These are phyloP conservation scores for Chanos chanos DNA, from an alignment of 2,797 vertebrate species.

Conservation along the genomic window DNA sequence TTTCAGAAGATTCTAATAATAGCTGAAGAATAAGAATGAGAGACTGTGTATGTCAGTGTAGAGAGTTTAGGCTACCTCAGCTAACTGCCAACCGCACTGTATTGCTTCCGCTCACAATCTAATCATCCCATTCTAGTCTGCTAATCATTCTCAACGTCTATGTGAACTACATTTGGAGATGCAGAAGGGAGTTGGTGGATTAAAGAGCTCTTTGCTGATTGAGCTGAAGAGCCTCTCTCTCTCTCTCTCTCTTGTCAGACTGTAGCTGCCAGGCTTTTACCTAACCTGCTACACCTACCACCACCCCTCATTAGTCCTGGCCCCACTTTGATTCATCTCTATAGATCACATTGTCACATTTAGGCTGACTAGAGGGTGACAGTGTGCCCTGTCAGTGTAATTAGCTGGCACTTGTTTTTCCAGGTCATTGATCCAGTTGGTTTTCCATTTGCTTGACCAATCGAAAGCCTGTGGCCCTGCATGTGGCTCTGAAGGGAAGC, in stretches of 20 bases:
- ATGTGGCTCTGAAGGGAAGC: constrained; percentile 9
- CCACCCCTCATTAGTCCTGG: neutral
- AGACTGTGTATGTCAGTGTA: constrained; percentile 2
- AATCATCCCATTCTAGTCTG: no score
- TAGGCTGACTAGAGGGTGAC: constrained; percentile 24
- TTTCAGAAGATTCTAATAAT: constrained; percentile 49
- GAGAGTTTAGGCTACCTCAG: constrained; percentile 20
- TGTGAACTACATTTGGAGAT: no score
- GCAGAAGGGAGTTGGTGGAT: no score
- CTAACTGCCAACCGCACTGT: no score
- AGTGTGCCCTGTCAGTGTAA: constrained; percentile 27
- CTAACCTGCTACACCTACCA: neutral
- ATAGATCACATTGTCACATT: constrained; percentile 39
- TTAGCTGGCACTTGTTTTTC: constrained; percentile 45
- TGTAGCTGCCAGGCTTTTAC: neutral
- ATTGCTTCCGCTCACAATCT: no score
- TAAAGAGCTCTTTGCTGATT: no score
- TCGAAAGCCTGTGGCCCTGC: constrained; percentile 24
- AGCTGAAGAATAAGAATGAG: constrained; percentile 38
- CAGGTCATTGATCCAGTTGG: constrained; percentile 47
- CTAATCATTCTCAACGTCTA: no score
- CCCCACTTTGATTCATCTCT: neutral
- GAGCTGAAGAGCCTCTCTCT: no score
- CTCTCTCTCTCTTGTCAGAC: no score
- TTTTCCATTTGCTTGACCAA: constrained; percentile 41